Evolutionary conservation across 2,113 vertebrate species (phyloP).

Genomic region (Heterotilapia buettikoferi): DNA sequence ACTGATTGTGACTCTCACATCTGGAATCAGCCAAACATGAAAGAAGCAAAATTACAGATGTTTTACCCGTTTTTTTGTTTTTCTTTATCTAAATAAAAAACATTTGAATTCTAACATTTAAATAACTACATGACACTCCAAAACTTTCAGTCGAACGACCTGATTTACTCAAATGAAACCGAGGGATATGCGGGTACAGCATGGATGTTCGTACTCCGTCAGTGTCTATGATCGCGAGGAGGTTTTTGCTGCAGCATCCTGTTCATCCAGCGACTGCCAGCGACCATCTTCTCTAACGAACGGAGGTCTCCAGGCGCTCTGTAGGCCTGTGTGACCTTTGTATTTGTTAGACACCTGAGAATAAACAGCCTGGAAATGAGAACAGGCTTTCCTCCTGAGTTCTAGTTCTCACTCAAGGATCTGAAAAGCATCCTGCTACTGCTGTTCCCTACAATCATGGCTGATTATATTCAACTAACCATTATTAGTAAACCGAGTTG

Average conservation of each 20-base stretch:
- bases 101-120: neutral
- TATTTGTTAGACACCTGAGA: neutral
- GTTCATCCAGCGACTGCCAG: neutral
- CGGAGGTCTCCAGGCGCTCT: fast-evolving
- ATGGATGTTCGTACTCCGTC: neutral
- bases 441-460: neutral
- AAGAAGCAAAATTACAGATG: neutral
- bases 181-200: neutral
- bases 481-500: neutral
- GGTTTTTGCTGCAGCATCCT: neutral
- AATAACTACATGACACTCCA: neutral
- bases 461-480: neutral
- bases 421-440: neutral
- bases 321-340: neutral
- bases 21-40: neutral
- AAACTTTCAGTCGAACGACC: neutral
- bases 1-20: neutral
- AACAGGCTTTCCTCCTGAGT: neutral
- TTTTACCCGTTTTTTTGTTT: fast-evolving
- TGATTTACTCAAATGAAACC: fast-evolving
- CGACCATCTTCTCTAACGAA: neutral
- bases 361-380: neutral
- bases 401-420: neutral
- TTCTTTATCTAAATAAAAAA: neutral
- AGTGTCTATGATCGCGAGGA: neutral